These are phyloP conservation scores for Geophilus truncorum DNA, from an alignment of 2,888 invertebrate species.

Conservation along the genomic window DNA sequence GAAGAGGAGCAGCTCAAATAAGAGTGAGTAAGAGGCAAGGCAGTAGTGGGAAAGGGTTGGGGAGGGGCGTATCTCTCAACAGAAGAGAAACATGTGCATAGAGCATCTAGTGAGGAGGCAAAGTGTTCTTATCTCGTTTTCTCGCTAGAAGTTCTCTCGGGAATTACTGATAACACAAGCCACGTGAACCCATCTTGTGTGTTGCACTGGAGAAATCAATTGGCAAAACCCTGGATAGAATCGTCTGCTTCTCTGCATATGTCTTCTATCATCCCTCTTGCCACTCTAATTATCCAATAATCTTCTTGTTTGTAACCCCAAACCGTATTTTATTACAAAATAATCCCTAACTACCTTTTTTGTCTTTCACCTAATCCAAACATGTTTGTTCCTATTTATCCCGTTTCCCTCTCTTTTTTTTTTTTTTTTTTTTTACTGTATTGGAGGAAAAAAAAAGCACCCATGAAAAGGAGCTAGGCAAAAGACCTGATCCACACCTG, in stretches of 20 bases:
- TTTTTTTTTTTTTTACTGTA: no score
- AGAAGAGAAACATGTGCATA: conserved; percentile 17
- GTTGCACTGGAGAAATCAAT: conserved; percentile 5
- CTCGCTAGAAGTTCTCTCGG: conserved; percentile 10
- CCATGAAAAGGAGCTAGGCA: background rate
- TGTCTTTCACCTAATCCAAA: background rate
- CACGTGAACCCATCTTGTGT: conserved; percentile 14
- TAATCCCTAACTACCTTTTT: background rate
- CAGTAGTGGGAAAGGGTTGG: background rate
- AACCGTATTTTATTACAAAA: background rate
- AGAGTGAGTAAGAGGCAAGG: background rate
- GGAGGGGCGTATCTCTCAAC: background rate
- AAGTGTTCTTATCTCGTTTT: conserved; percentile 17
- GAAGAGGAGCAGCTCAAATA: background rate
- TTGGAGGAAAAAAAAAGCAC: background rate
- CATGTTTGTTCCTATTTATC: background rate
- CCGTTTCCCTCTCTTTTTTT: background rate
- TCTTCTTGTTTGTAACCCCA: background rate
- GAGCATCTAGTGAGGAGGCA: conserved; percentile 13
- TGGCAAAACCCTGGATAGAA: conserved; percentile 3
- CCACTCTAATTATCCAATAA: background rate
- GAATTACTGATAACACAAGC: conserved; percentile 17
- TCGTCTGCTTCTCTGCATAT: background rate
- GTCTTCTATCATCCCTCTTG: background rate
- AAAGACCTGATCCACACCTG: background rate